Base-by-base conservation (phyloP, 2,888 invertebrate species). In the Agriopis aurantiaria region DNA sequence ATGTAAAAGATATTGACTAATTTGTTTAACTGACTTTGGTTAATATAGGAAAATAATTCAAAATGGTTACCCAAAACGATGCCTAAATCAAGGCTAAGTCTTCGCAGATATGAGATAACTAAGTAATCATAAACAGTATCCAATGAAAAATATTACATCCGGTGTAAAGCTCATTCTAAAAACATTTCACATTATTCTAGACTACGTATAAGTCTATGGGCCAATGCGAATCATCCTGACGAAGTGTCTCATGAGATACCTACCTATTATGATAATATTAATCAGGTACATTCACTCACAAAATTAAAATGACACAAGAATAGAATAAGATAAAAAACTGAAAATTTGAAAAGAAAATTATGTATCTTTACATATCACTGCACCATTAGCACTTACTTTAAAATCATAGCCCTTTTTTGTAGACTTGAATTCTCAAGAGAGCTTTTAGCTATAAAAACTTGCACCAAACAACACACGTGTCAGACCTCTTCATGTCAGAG, bases 381-480 rank as follows among this genome's bases (percentile, higher is more conserved):
- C 14, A 40, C 56, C 14, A 45, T 58, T 52, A 57, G 45, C 68
- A 63, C 33, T 33, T 49, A 62, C 41, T 62, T 63, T 48, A 53
- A 53, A 68, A 63, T 40, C 33, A 63, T 68, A 11, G 33, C n/a
- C 12, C 23, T n/a, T 51, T 55, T 23, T 55, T 63, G 12, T 40
- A 33, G 5, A 45, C 12, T 33, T 0, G 33, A 41, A 62, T 52
- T 53, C 59, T 49, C 53, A 59, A 55, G 60, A 64, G 59, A 45
- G 40, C 55, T 56, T 23, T 56, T 61, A 52, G 60, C 56, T 40
- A 61, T 53, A 68, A 67, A 67, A 61, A 67, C 61, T 56, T 67
- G 45, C 14, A 63, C n/a, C 14, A 48, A 64, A 55, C 64, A 56
- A 52, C 65, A 65, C 69, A 69, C 65, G 65, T 65, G 58, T 63